Evolutionary conservation across 2,113 vertebrate species (phyloP).

Genomic region (Myxocyprinus asiaticus): DNA sequence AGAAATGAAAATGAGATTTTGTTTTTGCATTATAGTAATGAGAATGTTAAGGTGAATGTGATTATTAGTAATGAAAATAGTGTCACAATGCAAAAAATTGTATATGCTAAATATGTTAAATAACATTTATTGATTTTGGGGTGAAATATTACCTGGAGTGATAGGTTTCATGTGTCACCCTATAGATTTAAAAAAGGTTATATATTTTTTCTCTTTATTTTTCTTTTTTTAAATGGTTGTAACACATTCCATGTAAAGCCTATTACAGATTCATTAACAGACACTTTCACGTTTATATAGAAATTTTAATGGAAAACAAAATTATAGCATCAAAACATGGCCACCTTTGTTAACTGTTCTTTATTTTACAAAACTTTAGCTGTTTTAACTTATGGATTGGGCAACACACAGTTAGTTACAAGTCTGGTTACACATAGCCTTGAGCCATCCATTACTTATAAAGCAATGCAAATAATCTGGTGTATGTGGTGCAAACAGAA

Average conservation of each 20-base stretch:
- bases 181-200: no score
- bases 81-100: no score
- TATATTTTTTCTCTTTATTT: not conserved
- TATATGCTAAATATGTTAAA: no score
- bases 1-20: no score
- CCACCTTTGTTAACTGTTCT: conserved; percentile 56
- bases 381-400: conserved; percentile 45
- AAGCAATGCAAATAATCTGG: conserved; percentile 43
- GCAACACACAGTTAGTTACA: conserved; percentile 31
- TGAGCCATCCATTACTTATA: conserved; percentile 33
- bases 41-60: no score
- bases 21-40: no score
- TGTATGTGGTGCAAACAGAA: conserved; percentile 14
- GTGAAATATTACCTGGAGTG: no score
- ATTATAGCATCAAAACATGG: conserved; percentile 66
- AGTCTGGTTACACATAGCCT: conserved; percentile 15
- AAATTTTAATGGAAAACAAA: conserved; percentile 80
- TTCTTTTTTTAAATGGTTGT: not conserved
- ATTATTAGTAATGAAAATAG: no score
- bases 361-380: conserved; percentile 46
- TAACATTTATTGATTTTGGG: no score
- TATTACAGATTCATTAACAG: conserved; percentile 19
- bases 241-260: not conserved
- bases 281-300: conserved; percentile 63
- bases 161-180: no score